Conservation (phyloP, 2,797 vertebrate genomes). For the Phoeniculus purpureus region DNA sequence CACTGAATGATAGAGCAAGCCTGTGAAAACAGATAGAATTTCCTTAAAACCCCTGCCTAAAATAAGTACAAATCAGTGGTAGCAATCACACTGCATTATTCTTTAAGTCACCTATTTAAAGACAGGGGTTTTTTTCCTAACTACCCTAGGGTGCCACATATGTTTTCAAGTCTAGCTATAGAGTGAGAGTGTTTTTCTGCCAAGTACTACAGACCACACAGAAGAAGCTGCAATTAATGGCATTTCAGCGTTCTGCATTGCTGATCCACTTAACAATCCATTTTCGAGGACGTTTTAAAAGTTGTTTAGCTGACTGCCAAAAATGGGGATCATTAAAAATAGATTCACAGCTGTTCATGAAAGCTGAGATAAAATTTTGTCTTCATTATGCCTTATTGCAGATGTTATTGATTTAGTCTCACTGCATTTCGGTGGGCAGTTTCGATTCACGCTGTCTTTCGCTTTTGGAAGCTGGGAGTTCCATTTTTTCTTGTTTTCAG, state of each 20-base stretch:
- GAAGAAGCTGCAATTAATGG: constrained; percentile 76
- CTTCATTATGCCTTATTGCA: constrained; percentile 85
- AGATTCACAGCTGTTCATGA: constrained; percentile 83
- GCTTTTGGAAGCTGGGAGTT: constrained; percentile 69
- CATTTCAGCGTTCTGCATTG: constrained; percentile 70
- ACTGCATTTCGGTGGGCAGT: constrained; percentile 71
- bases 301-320: constrained; percentile 83
- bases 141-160: constrained; percentile 18
- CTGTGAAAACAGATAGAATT: constrained; percentile 58
- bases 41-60: constrained; percentile 17
- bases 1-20: constrained; percentile 49
- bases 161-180: constrained; percentile 19
- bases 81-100: constrained; percentile 25
- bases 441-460: constrained; percentile 73
- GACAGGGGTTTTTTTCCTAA: constrained; percentile 23
- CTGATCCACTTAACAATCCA: constrained; percentile 81
- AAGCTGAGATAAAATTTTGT: constrained; percentile 84
- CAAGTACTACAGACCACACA: constrained; percentile 69
- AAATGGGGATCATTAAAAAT: constrained; percentile 84
- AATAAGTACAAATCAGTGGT: neutral
- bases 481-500: constrained; percentile 66
- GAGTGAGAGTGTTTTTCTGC: neutral
- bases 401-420: constrained; percentile 84
- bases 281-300: constrained; percentile 81
- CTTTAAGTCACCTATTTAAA: constrained; percentile 57